These are phyloP conservation scores for Bradypodion pumilum DNA, from an alignment of 2,797 vertebrate species.

Conservation along the genomic window DNA sequence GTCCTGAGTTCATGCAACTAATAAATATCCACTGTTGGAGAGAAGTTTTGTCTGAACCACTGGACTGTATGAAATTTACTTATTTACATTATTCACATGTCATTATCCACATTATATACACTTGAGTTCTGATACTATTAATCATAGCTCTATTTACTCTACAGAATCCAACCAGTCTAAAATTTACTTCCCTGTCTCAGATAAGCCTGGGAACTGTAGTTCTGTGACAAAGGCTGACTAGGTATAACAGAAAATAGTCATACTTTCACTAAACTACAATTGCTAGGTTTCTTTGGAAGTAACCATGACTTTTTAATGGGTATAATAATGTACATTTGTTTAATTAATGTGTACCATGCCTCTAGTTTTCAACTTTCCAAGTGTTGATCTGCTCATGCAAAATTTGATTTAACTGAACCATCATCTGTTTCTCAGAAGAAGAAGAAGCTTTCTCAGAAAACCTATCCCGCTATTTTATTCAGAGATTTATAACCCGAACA, in stretches of 20 bases:
- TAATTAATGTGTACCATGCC: neutral
- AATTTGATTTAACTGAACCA: neutral
- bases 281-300: neutral
- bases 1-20: neutral
- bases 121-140: neutral
- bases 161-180: neutral
- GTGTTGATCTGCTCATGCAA: neutral
- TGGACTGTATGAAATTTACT: neutral
- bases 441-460: neutral
- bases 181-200: neutral
- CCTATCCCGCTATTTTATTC: neutral
- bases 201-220: neutral
- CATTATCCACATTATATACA: constrained; percentile 28
- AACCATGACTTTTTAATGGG: neutral
- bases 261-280: neutral
- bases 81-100: constrained; percentile 37
- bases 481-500: neutral
- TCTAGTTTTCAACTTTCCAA: neutral
- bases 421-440: neutral
- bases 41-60: neutral
- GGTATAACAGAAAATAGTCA: neutral
- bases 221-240: neutral
- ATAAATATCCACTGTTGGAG: neutral
- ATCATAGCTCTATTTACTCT: neutral
- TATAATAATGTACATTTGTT: neutral